Evolutionary conservation across 2,113 vertebrate species (phyloP).

Genomic region (Phalacrocorax aristotelis): DNA sequence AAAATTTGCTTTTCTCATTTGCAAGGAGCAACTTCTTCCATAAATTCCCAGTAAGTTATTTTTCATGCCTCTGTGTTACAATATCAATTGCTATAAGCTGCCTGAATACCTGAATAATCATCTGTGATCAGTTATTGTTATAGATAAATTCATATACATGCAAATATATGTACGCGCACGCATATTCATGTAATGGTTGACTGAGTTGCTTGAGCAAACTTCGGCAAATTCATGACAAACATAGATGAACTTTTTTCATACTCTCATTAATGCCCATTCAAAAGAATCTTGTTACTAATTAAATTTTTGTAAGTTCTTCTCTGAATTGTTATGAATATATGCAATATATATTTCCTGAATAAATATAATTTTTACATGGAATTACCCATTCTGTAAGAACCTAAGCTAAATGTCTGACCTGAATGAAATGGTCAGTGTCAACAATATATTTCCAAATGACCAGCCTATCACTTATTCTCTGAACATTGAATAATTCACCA

Average conservation of each 20-base stretch:
- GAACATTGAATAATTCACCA: not conserved
- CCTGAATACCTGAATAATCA: constrained; percentile 25
- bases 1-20: not conserved
- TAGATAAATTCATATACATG: not conserved
- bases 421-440: not conserved
- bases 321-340: not conserved
- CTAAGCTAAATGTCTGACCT: not conserved
- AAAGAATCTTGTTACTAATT: not conserved
- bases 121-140: constrained; percentile 24
- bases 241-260: not conserved
- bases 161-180: not conserved
- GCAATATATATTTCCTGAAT: not conserved
- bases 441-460: not conserved
- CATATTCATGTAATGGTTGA: not conserved
- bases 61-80: not conserved
- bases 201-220: not conserved
- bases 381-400: not conserved
- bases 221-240: constrained; percentile 4
- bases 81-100: not conserved
- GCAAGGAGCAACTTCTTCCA: not conserved
- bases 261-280: not conserved
- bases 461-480: not conserved
- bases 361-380: not conserved
- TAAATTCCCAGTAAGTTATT: not conserved
- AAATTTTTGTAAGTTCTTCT: not conserved